Percentiles rank a stretch among this genome's conserved stretches.
Conservation (phyloP, 2,113 vertebrate genomes). For the Sakesphorus luctuosus region DNA sequence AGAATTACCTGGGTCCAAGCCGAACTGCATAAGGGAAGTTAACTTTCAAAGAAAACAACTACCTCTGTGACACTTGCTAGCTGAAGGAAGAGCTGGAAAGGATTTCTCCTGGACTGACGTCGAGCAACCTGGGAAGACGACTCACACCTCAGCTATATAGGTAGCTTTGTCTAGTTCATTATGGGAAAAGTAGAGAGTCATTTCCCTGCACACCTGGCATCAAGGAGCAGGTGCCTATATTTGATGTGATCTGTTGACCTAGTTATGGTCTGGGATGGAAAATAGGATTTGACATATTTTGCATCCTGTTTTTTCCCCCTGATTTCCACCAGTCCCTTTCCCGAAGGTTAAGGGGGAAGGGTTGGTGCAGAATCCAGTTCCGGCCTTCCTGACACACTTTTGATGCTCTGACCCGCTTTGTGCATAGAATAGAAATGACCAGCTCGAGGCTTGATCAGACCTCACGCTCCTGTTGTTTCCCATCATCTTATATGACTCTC, state of each 20-base stretch:
- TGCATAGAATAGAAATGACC: conserved; percentile 35
- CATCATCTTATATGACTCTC: conserved; percentile 31
- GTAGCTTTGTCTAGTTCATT: neutral
- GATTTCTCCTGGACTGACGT: neutral
- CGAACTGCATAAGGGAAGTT: conserved; percentile 2
- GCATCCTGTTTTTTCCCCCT: neutral
- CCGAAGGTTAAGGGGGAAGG: neutral
- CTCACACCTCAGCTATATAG: neutral
- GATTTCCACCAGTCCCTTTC: neutral
- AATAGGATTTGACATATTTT: conserved; percentile 49
- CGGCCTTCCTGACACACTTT: conserved; percentile 8
- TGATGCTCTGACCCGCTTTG: conserved; percentile 19
- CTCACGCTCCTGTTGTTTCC: conserved; percentile 52
- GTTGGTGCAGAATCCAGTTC: neutral
- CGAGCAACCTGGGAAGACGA: neutral
- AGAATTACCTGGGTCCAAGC: conserved; percentile 31
- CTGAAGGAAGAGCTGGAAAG: neutral
- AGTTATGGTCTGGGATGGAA: conserved; percentile 30
- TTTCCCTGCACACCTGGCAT: neutral
- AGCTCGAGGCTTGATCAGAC: conserved; percentile 10
- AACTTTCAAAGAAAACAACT: conserved; percentile 1
- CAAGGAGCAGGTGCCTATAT: neutral
- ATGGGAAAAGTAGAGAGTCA: neutral
- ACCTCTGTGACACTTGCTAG: neutral
- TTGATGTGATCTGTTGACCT: conserved; percentile 58